Evolutionary conservation across 2,888 invertebrate species (phyloP).

Genomic region (Brenthis ino): DNA sequence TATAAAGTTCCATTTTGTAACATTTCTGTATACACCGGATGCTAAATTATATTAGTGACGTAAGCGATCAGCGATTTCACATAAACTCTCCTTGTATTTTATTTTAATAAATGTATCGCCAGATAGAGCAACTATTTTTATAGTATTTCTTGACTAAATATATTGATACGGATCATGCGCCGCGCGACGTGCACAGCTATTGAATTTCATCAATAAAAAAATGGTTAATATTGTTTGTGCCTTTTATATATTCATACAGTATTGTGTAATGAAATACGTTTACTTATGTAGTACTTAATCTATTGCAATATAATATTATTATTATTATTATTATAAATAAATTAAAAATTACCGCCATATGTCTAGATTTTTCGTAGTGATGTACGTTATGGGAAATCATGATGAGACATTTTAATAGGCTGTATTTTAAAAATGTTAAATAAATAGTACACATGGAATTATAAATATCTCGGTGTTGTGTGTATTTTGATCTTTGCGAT

Average conservation of each 20-base stretch:
- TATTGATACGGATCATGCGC: constrained; percentile 45
- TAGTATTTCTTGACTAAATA: constrained; percentile 65
- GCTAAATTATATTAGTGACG: constrained; percentile 28
- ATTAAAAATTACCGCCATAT: constrained; percentile 35
- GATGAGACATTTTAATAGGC: constrained; percentile 15
- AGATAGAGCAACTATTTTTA: constrained; percentile 78
- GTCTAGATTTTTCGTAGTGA: constrained; percentile 25
- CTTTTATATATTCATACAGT: constrained; percentile 53
- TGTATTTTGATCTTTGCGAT: constrained; percentile 42
- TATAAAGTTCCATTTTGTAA: constrained; percentile 71
- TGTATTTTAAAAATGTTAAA: constrained; percentile 21
- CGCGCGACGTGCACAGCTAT: constrained; percentile 47
- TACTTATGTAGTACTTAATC: constrained; percentile 61
- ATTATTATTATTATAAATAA: constrained; percentile 45
- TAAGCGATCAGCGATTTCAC: constrained; percentile 27
- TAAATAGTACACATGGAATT: constrained; percentile 45
- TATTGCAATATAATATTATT: constrained; percentile 54
- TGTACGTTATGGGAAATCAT: constrained; percentile 8
- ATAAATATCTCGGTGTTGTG: constrained; percentile 66
- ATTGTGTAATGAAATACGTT: constrained; percentile 57
- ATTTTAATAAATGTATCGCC: constrained; percentile 57
- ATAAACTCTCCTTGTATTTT: constrained; percentile 29
- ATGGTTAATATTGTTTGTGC: constrained; percentile 73
- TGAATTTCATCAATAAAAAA: constrained; percentile 40
- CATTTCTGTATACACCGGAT: constrained; percentile 57